Base-by-base conservation (phyloP, 2,888 invertebrate genomes). In the Cyaniris semiargus region DNA sequence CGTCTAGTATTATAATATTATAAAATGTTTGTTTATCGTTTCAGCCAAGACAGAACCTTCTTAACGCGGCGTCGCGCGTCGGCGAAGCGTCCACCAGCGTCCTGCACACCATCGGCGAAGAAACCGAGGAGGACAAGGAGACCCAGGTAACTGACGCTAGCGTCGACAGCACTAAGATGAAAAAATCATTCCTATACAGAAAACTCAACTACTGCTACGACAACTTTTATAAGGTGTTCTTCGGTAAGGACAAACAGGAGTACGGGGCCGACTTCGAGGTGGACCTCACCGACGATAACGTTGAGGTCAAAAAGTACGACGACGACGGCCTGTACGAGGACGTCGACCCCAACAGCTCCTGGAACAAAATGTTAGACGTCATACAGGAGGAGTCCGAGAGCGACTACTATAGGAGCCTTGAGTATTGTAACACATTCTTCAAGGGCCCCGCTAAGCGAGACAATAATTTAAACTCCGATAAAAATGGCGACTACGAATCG, bases 61-160 rank as follows among this genome's bases (percentile, higher is more conserved):
- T 99, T 76, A 98, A 98, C 88, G 99, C 99, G 0, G 99, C 99
- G 0, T 98, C 98, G 18, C 96, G 98, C 80, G 98, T 99, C 74
- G 99, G 99, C 13, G 99, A 99, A 88, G 98, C 99, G 0, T 98
- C 98, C 78, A 98, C 98, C 75, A 97, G 97, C 84, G 98, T 99
- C 0, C 95, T 99, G 76, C 96, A 97, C 84, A 98, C 98, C 77
- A 98, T 99, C 87, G 98, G 98, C 21, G 98, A 98, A 85, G 98
- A 98, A 79, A 97, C 97, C n/a, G 96, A 96, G 18, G 96, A 97
- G 81, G 97, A 96, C 88, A 96, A 97, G 83, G 98, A 98, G 83
- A 95, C 97, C 0, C 96, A 96, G 94, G 94, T 94, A 94, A 91
- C 83, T 75, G 79, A 78, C 76, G 53, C 77, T 79, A 80, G 79